Percentiles rank a stretch among this genome's conserved stretches.
Conservation (phyloP, 2,888 invertebrate genomes). For the Sclerodermus sp. region DNA sequence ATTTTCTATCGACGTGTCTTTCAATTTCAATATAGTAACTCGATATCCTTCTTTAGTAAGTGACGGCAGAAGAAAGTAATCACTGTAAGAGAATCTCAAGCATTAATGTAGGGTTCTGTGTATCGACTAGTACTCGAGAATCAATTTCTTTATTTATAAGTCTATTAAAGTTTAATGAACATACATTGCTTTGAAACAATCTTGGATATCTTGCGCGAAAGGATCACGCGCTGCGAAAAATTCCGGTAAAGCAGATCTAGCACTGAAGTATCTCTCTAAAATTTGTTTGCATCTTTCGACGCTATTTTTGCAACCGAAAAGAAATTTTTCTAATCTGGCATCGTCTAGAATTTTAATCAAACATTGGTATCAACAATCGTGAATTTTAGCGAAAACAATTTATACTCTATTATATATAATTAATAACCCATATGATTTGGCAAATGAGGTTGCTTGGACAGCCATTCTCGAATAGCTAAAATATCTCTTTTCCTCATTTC, state of each 20-base stretch:
- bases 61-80: slow-evolving; percentile 50
- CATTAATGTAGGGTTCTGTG: too few relatives aligned
- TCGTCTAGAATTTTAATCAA: slow-evolving; percentile 39
- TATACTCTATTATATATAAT: background rate
- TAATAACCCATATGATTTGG: slow-evolving; percentile 51
- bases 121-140: background rate
- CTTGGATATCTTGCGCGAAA: slow-evolving; percentile 42
- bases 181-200: slow-evolving; percentile 47
- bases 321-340: slow-evolving; percentile 47
- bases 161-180: background rate
- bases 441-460: slow-evolving; percentile 52
- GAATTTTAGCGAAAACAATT: slow-evolving; percentile 1
- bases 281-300: slow-evolving; percentile 52
- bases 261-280: slow-evolving; percentile 53
- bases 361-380: background rate
- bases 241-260: slow-evolving; percentile 50
- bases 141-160: slow-evolving; percentile 1
- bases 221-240: slow-evolving; percentile 54
- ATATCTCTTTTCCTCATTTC: slow-evolving; percentile 49
- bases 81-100: slow-evolving; percentile 35
- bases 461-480: slow-evolving; percentile 47
- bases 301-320: slow-evolving; percentile 56
- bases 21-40: slow-evolving; percentile 46
- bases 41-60: slow-evolving; percentile 52
- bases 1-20: slow-evolving; percentile 40